These are phyloP conservation scores for Halesus radiatus DNA, from an alignment of 1,140 invertebrate species.

Conservation along the genomic window DNA sequence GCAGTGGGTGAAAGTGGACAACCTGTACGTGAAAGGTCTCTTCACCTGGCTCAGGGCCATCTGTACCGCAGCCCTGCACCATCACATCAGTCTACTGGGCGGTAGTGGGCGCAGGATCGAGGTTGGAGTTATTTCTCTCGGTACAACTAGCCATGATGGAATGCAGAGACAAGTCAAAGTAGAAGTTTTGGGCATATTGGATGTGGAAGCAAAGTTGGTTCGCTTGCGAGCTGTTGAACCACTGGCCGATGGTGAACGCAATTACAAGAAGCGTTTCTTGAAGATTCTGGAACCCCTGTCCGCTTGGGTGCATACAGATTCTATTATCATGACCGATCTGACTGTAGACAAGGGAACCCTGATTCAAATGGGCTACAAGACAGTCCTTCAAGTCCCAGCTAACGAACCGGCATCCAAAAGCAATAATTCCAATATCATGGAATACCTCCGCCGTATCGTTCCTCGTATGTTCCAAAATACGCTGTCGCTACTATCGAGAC, in stretches of 20 bases:
- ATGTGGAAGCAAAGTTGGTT: slow-evolving; percentile 80
- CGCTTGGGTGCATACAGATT: slow-evolving; percentile 83
- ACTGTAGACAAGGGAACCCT: slow-evolving; percentile 86
- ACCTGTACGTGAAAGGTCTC: slow-evolving; percentile 82
- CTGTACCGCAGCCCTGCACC: slow-evolving; percentile 83
- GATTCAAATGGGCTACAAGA: slow-evolving; percentile 81
- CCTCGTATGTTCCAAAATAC: slow-evolving; percentile 93
- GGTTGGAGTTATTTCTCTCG: slow-evolving; percentile 90
- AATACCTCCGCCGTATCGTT: slow-evolving; percentile 86
- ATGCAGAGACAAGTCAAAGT: slow-evolving; percentile 88
- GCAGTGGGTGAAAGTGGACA: slow-evolving; percentile 89
- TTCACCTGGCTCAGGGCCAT: slow-evolving; percentile 84
- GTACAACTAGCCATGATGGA: slow-evolving; percentile 88
- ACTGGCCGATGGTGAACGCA: slow-evolving; percentile 79
- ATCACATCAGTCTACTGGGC: slow-evolving; percentile 80
- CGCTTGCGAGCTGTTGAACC: slow-evolving; percentile 87
- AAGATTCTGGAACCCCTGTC: slow-evolving; percentile 85
- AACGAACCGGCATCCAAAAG: slow-evolving; percentile 73
- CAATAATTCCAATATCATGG: slow-evolving; percentile 86
- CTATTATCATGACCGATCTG: slow-evolving; percentile 84
- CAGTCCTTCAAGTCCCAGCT: slow-evolving; percentile 79
- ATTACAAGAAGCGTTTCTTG: slow-evolving; percentile 81
- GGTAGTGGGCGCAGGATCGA: slow-evolving; percentile 78
- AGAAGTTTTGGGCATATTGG: slow-evolving; percentile 88
- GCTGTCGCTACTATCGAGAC: slow-evolving; percentile 82